These are phyloP conservation scores for Drosophila erecta DNA, from an alignment of 1,140 invertebrate genomes.

Conservation along the genomic window DNA sequence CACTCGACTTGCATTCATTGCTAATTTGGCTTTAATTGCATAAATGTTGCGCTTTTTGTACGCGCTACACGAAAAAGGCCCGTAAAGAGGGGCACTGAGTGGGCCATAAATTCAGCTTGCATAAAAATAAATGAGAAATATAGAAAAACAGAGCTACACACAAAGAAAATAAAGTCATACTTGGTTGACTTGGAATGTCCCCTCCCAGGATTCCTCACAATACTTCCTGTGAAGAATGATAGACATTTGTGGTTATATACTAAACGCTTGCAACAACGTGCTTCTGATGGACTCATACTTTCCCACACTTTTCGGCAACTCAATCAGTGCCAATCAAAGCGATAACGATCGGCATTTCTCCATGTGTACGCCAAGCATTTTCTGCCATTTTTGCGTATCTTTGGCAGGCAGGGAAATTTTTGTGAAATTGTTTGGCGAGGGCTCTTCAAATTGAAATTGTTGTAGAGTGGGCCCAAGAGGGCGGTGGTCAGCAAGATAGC, in stretches of 20 bases:
- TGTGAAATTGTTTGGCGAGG: constrained; percentile 72
- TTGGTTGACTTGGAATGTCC: no score
- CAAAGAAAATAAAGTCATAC: neutral
- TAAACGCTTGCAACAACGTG: no score
- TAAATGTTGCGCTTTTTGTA: constrained; percentile 81
- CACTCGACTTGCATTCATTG: constrained; percentile 81
- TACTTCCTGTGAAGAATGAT: no score
- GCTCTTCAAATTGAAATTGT: constrained; percentile 81
- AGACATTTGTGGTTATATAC: no score
- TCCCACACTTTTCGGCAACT: no score
- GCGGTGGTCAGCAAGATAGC: constrained; percentile 53
- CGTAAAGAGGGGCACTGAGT: constrained; percentile 19
- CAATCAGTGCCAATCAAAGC: neutral
- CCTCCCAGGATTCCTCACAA: no score
- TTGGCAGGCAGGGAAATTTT: constrained; percentile 52
- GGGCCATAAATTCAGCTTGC: constrained; percentile 69
- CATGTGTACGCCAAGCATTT: constrained; percentile 9
- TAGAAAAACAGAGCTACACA: constrained; percentile 6
- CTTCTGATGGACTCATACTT: no score
- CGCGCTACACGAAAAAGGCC: constrained; percentile 50
- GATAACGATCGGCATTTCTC: constrained; percentile 4
- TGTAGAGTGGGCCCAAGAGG: constrained; percentile 18
- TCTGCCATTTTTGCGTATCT: constrained; percentile 38
- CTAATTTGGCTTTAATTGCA: constrained; percentile 83
- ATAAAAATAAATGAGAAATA: constrained; percentile 51